phyloP scores from a whole-genome alignment of 1,140 invertebrate genomes.

The Hypothenemus hampei region DNA sequence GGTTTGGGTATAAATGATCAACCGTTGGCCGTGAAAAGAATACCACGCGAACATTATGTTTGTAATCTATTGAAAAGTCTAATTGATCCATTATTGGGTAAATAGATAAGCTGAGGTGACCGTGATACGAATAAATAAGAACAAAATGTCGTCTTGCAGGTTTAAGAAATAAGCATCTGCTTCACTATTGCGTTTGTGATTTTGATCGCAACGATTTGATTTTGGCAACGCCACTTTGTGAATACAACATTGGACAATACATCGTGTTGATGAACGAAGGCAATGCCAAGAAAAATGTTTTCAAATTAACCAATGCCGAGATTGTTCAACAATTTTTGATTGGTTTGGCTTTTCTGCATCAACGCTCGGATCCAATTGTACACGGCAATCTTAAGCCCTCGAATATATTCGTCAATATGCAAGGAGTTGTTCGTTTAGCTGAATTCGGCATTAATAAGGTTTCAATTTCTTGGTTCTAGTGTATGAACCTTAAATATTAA shows the following conservation, averaged over 20 bases:
- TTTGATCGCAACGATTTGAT: constrained; percentile 38
- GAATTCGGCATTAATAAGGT: constrained; percentile 46
- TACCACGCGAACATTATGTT: constrained; percentile 31
- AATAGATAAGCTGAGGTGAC: not conserved
- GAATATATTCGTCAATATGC: constrained; percentile 43
- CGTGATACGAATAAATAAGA: not conserved
- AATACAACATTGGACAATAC: constrained; percentile 43
- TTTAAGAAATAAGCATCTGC: constrained; percentile 36
- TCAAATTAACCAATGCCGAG: constrained; percentile 25
- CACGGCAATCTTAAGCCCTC: constrained; percentile 47
- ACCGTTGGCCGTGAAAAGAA: constrained; percentile 39
- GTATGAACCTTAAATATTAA: not conserved
- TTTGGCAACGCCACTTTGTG: constrained; percentile 40
- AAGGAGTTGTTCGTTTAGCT: constrained; percentile 41
- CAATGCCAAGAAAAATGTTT: constrained; percentile 23
- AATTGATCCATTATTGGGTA: constrained; percentile 33
- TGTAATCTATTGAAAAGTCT: constrained; percentile 33
- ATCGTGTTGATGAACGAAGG: constrained; percentile 37
- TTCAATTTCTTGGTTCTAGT: not conserved
- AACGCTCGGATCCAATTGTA: constrained; percentile 38
- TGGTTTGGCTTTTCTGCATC: constrained; percentile 43
- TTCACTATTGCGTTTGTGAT: constrained; percentile 38
- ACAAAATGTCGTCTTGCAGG: constrained; percentile 7
- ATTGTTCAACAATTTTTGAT: constrained; percentile 39
- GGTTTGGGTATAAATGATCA: constrained; percentile 31